Conservation (phyloP, 92 coral and sea anemone species). For the Desmophyllum pertusum region DNA sequence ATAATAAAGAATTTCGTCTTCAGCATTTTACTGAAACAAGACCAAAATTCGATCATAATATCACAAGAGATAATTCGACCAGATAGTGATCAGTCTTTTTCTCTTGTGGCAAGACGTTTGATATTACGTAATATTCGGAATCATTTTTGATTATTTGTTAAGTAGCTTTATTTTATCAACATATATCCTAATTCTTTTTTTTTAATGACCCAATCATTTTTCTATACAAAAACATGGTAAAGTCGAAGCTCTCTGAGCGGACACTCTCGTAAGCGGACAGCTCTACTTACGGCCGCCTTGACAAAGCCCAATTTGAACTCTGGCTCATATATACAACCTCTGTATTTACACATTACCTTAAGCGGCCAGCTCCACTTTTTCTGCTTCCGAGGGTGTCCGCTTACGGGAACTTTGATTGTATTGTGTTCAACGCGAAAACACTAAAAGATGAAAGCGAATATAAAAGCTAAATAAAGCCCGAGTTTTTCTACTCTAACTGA, state of each 20-base stretch:
- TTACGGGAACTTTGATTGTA: too few relatives aligned
- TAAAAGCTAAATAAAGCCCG: background rate
- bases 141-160: conserved; percentile 12
- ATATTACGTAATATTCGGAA: background rate
- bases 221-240: too few relatives aligned
- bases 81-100: background rate
- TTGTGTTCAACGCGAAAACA: background rate
- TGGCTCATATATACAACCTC: too few relatives aligned
- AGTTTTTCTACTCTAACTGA: background rate
- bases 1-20: background rate
- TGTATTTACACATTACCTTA: too few relatives aligned
- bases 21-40: background rate
- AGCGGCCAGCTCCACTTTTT: too few relatives aligned
- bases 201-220: too few relatives aligned
- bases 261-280: too few relatives aligned
- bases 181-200: background rate
- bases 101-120: background rate
- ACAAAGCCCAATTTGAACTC: too few relatives aligned
- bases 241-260: too few relatives aligned
- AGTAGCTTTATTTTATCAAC: conserved; percentile 6
- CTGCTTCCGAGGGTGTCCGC: too few relatives aligned
- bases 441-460: background rate
- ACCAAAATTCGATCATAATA: background rate
- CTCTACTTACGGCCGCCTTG: too few relatives aligned
- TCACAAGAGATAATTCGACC: background rate